phyloP scores from a whole-genome alignment of 2,888 invertebrate genomes.

The Phengaris alcon region DNA sequence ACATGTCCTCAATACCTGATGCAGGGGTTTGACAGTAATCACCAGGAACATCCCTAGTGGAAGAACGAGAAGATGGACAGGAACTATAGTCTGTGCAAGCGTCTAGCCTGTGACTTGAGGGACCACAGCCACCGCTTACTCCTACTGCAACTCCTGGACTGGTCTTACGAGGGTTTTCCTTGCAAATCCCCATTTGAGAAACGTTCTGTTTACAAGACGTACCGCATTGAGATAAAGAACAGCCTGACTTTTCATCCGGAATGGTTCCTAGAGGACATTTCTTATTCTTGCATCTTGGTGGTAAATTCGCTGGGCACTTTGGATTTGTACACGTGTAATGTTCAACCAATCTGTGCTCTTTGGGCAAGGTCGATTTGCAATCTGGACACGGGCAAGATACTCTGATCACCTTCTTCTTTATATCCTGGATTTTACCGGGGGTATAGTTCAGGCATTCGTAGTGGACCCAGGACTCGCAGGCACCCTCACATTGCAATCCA shows the following conservation, averaged over 20 bases:
- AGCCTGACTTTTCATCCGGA: not conserved
- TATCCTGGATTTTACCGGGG: slow-evolving; percentile 62
- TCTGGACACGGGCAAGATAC: slow-evolving; percentile 69
- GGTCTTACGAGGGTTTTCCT: not conserved
- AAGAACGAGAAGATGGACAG: slow-evolving; percentile 41
- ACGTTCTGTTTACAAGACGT: not conserved
- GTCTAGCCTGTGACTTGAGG: slow-evolving; percentile 28
- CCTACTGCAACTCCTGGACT: not conserved
- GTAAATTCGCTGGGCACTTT: slow-evolving; percentile 54
- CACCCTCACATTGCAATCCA: slow-evolving; percentile 63
- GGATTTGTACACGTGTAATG: slow-evolving; percentile 54
- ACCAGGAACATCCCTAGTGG: slow-evolving; percentile 41
- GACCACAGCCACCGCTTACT: not conserved
- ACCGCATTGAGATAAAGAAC: not conserved
- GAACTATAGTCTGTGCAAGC: slow-evolving; percentile 32
- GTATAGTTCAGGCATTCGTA: slow-evolving; percentile 62
- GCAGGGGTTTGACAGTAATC: slow-evolving; percentile 41
- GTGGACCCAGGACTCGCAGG: slow-evolving; percentile 63
- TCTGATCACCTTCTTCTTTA: slow-evolving; percentile 57
- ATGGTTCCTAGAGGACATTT: slow-evolving; percentile 19
- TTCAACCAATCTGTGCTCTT: slow-evolving; percentile 52
- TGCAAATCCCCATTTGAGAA: not conserved
- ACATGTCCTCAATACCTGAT: slow-evolving; percentile 49
- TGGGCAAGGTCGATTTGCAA: slow-evolving; percentile 50
- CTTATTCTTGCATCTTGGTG: slow-evolving; percentile 45